Conservation (phyloP, 2,888 invertebrate species). For the Ormyrus rosae region DNA sequence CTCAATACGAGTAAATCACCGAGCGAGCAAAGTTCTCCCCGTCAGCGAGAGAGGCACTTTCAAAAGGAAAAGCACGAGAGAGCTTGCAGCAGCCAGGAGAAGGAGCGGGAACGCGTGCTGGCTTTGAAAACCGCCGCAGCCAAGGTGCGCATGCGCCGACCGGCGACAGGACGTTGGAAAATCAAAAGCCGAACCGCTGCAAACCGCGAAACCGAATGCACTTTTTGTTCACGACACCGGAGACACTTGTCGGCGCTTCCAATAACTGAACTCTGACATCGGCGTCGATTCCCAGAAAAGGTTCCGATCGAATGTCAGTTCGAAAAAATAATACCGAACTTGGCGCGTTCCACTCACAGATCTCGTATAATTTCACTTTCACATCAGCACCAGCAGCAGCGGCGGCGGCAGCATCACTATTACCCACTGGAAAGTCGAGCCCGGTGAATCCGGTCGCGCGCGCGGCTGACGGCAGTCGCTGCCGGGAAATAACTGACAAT, state of each 20-base stretch:
- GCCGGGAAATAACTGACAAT: slow-evolving; percentile 75
- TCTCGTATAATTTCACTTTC: neutral
- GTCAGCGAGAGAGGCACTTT: too few relatives aligned
- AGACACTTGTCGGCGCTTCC: too few relatives aligned
- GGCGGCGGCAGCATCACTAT: neutral
- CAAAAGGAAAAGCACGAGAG: too few relatives aligned
- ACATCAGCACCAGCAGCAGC: neutral
- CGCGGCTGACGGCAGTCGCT: slow-evolving; percentile 69
- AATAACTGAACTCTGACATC: too few relatives aligned
- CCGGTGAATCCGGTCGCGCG: neutral
- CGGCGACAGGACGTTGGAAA: neutral
- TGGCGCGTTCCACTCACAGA: slow-evolving; percentile 12
- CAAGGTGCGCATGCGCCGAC: slow-evolving; percentile 35
- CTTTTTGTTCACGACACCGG: too few relatives aligned
- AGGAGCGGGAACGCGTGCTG: neutral
- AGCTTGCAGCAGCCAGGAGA: too few relatives aligned
- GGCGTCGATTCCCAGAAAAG: too few relatives aligned
- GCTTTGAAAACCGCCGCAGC: slow-evolving; percentile 11
- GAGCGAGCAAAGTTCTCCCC: too few relatives aligned
- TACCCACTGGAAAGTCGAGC: neutral
- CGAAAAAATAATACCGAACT: too few relatives aligned
- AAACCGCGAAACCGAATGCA: too few relatives aligned
- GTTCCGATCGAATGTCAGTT: too few relatives aligned
- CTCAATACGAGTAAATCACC: too few relatives aligned
- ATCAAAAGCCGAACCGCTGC: slow-evolving; percentile 3